Percentiles rank a stretch among this genome's conserved stretches.
phyloP scores from a whole-genome alignment of 1,140 invertebrate species.

The Bombus impatiens region DNA sequence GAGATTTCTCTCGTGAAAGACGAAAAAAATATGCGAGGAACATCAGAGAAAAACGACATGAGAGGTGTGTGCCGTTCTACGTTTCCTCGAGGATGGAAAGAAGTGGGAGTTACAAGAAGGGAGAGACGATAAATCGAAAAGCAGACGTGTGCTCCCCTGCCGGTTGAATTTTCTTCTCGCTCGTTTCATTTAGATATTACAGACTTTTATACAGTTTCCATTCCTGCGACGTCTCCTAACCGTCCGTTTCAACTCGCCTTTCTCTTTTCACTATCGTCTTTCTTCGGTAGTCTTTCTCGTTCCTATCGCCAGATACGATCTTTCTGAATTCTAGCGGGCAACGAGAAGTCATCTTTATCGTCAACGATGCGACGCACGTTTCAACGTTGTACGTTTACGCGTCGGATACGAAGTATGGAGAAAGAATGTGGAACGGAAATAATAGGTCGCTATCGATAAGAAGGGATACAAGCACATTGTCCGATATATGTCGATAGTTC shows the following conservation, averaged over 20 bases:
- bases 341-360: conserved; percentile 23
- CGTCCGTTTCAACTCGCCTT: not conserved
- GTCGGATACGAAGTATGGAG: not conserved
- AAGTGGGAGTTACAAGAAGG: not conserved
- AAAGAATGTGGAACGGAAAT: conserved; percentile 3
- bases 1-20: not conserved
- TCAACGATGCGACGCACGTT: not conserved
- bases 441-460: conserved; percentile 9
- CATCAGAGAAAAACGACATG: not conserved
- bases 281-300: not conserved
- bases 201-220: not conserved
- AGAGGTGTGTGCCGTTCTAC: not conserved
- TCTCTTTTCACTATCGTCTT: not conserved
- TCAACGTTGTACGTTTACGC: not conserved
- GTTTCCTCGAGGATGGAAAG: not conserved
- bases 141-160: not conserved
- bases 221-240: not conserved
- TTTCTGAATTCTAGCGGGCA: not conserved
- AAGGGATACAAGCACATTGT: not conserved
- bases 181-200: conserved; percentile 30
- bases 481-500: not conserved
- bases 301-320: not conserved
- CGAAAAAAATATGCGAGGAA: not conserved
- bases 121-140: conserved; percentile 40
- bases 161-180: conserved; percentile 20